Percentiles rank a stretch among this genome's conserved stretches.
These are phyloP conservation scores for Apis florea DNA, from an alignment of 1,140 invertebrate species.

Conservation along the genomic window DNA sequence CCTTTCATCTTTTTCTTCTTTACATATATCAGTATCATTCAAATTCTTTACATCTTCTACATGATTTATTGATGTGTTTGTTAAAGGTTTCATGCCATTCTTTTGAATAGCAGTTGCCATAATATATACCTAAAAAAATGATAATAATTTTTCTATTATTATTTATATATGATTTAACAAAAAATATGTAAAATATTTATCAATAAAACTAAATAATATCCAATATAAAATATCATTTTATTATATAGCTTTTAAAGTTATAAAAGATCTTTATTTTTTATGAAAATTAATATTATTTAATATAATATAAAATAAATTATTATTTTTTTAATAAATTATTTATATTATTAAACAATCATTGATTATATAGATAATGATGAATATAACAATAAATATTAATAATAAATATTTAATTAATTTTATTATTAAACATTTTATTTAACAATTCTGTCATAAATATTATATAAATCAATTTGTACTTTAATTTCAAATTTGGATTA, in stretches of 20 bases:
- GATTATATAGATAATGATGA: not conserved
- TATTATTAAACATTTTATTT: not conserved
- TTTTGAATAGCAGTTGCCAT: slow-evolving; percentile 88
- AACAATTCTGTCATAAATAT: not conserved
- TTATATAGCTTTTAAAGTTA: not conserved
- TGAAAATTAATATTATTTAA: not conserved
- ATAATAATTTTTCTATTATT: not conserved
- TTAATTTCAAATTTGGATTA: not conserved
- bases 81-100: slow-evolving; percentile 85
- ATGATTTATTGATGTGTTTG: slow-evolving; percentile 80
- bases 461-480: not conserved
- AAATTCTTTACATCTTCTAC: slow-evolving; percentile 81
- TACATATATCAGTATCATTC: slow-evolving; percentile 65
- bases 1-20: slow-evolving; percentile 69
- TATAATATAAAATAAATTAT: not conserved
- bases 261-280: not conserved
- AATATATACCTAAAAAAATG: slow-evolving; percentile 73
- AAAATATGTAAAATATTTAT: not conserved
- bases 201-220: not conserved
- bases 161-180: not conserved
- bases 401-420: not conserved
- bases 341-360: not conserved
- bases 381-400: not conserved
- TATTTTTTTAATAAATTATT: not conserved
- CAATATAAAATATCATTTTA: not conserved